Evolutionary conservation across 2,113 vertebrate species (phyloP), one percentile per base, ranked within the genome.

Genomic region (Rhodinocichla rosea): DNA sequence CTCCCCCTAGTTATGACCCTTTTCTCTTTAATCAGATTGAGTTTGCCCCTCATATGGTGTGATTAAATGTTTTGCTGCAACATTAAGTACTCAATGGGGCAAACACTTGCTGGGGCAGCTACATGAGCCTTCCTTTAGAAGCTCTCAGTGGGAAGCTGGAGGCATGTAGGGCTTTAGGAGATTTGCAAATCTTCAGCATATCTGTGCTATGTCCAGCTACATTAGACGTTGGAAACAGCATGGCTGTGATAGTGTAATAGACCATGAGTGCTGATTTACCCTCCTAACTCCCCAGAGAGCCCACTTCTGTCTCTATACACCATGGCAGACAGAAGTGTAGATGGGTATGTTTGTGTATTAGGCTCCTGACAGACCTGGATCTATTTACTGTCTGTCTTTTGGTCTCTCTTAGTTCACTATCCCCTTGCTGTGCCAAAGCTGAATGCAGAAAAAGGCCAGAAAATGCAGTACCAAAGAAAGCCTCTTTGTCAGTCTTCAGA

Each of bases 11-110:
- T 97, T 95, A 95, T 92, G 94, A 95, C 94, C 95, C 94, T 94
- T 95, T 92, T 89, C 94, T 94, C 80, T 96, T 94, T 96, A 95
- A 97, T 95, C 95, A 92, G 91, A 87, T 97, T 95, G 94, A 94
- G 83, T 97, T 95, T 96, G 92, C 92, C 94, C 95, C 96, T 97
- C 95, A 94, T 96, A 96, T 96, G 95, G 83, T 95, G 92, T 96
- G 95, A 96, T 97, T 96, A 97, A 95, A 95, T 96, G 95, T 96
- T 95, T 92, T 5, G 0, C 69, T 95, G 94, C 92, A 60, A 92
- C 95, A 82, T 96, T 96, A 92, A 94, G 87, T 71, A 39, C 91
- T 94, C 92, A 92, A 91, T 97, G 95, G 94, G 84, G 87, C 92
- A 95, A 57, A 39, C 77, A 11, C 80, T 90, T n/a, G 39, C 70